Percentiles rank a stretch among this genome's conserved stretches.
phyloP scores from a whole-genome alignment of 2,797 vertebrate genomes.

The Trichosurus vulpecula region DNA sequence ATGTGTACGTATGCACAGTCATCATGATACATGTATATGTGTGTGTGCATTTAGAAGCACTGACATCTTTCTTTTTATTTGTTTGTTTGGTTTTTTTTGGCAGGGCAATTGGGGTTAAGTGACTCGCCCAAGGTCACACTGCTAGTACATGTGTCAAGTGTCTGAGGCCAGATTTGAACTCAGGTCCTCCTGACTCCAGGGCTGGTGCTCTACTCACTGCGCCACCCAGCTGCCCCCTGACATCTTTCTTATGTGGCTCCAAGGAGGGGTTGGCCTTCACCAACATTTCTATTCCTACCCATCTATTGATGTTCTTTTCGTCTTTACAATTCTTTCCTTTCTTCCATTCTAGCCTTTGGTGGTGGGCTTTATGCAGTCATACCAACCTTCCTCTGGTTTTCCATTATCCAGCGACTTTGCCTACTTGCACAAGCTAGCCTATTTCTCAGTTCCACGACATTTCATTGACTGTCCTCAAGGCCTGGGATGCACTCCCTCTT shows the following conservation, averaged over 20 bases:
- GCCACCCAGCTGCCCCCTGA: too few relatives aligned
- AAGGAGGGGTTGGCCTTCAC: neutral
- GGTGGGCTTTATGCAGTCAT: neutral
- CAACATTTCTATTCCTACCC: neutral
- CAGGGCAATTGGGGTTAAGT: too few relatives aligned
- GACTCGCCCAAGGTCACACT: too few relatives aligned
- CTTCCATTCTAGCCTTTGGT: neutral
- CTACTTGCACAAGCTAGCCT: neutral
- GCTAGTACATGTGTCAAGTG: too few relatives aligned
- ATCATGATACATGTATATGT: neutral
- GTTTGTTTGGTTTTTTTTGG: too few relatives aligned
- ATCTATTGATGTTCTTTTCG: neutral
- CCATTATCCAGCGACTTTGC: neutral
- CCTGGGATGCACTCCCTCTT: neutral
- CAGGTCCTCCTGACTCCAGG: too few relatives aligned
- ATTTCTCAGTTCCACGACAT: neutral
- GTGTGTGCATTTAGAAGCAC: neutral
- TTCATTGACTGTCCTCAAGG: neutral
- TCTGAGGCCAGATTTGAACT: too few relatives aligned
- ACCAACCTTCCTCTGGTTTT: neutral
- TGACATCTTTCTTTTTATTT: neutral
- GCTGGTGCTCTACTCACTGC: too few relatives aligned
- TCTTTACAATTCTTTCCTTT: neutral
- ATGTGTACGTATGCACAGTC: fast-evolving
- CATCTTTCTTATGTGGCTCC: neutral